phyloP scores from a whole-genome alignment of 1,140 invertebrate genomes.

The Goniozus legneri region DNA sequence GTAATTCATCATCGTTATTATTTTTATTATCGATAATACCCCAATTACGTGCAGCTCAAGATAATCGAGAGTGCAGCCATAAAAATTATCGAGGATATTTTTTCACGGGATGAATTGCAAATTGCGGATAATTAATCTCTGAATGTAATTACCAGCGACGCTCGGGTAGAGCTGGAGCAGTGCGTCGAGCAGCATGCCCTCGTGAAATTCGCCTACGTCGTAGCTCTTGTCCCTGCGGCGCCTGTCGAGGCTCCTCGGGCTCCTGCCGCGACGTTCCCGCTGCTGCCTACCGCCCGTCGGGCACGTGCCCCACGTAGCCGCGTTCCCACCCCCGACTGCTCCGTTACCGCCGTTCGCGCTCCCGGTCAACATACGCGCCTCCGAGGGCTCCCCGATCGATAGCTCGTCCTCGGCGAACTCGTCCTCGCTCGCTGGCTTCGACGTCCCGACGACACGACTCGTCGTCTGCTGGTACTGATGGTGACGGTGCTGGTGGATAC shows the following conservation, averaged over 20 bases:
- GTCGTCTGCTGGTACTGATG: conserved; percentile 33
- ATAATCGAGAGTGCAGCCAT: no score
- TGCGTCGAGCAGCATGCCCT: conserved; percentile 65
- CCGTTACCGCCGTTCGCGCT: no score
- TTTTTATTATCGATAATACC: no score
- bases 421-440: conserved; percentile 61
- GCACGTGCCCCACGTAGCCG: conserved; percentile 48
- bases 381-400: conserved; percentile 55
- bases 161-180: conserved; percentile 53
- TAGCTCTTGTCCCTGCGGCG: conserved; percentile 49
- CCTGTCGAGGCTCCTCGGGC: conserved; percentile 59
- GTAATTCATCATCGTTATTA: no score
- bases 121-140: no score
- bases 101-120: no score
- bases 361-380: conserved; percentile 52
- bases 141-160: conserved; percentile 55
- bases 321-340: no score
- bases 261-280: conserved; percentile 51
- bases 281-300: conserved; percentile 44
- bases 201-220: conserved; percentile 59
- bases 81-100: no score
- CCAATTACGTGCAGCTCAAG: no score
- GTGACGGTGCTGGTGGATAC: conserved; percentile 33
- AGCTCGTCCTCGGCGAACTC: conserved; percentile 70
- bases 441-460: no score